Evolutionary conservation across 2,888 invertebrate species (phyloP).

Genomic region (Thecocarcelia acutangulata): DNA sequence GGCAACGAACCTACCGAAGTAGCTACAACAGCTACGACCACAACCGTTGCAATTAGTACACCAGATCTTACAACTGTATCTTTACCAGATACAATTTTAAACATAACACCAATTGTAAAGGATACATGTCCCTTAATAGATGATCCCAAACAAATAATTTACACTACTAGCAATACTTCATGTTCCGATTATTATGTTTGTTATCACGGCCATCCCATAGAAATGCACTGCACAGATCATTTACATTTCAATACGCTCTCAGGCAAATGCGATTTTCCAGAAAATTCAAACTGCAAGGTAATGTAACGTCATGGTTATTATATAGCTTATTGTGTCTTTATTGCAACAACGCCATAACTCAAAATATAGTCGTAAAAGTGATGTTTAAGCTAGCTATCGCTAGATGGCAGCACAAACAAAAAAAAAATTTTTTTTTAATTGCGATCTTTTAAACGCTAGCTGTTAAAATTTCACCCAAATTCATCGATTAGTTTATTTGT

Average conservation of each 20-base stretch:
- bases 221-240: constrained; percentile 78
- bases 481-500: too few relatives aligned
- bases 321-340: too few relatives aligned
- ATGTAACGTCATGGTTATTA: background rate
- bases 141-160: constrained; percentile 76
- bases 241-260: constrained; percentile 76
- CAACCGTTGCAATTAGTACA: constrained; percentile 55
- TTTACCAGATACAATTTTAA: constrained; percentile 57
- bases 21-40: constrained; percentile 10
- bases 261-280: constrained; percentile 77
- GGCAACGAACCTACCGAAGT: constrained; percentile 47
- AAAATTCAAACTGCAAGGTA: constrained; percentile 75
- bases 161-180: constrained; percentile 74
- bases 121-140: constrained; percentile 75
- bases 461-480: too few relatives aligned
- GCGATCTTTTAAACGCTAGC: too few relatives aligned
- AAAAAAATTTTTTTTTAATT: too few relatives aligned
- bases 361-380: too few relatives aligned
- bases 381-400: too few relatives aligned
- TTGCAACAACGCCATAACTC: too few relatives aligned
- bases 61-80: constrained; percentile 1
- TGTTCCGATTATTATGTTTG: constrained; percentile 79
- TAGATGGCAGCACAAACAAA: too few relatives aligned
- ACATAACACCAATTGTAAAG: constrained; percentile 72
- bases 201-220: constrained; percentile 77